Percentiles rank a stretch among this genome's conserved stretches.
Conservation (phyloP, 2,888 invertebrate species). For the Beris morrisii region DNA sequence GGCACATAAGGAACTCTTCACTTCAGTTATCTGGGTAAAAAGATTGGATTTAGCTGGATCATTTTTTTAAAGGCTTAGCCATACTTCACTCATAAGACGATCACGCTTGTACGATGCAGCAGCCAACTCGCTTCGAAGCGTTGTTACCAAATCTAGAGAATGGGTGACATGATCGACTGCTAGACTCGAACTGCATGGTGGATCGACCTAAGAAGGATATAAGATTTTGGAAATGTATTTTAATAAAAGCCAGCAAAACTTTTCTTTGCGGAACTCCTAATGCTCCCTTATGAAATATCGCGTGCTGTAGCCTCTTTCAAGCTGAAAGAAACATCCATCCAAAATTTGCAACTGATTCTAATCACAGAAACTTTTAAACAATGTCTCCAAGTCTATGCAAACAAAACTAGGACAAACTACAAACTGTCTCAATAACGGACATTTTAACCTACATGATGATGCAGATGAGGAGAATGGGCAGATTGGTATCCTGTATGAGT, state of each 20-base stretch:
- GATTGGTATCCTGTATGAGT: neutral
- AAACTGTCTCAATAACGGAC: neutral
- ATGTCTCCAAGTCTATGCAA: neutral
- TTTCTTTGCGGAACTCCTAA: too few relatives aligned
- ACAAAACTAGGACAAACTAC: neutral
- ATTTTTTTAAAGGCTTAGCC: neutral
- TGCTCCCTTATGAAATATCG: too few relatives aligned
- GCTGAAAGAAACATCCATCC: too few relatives aligned
- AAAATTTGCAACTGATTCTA: neutral
- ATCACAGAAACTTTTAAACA: neutral
- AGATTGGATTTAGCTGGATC: neutral
- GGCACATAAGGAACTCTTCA: constrained; percentile 69
- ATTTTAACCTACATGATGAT: constrained; percentile 49
- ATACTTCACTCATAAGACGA: constrained; percentile 73
- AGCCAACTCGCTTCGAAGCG: constrained; percentile 80
- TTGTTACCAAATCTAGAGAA: constrained; percentile 70
- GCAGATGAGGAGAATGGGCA: constrained; percentile 48
- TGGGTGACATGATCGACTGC: constrained; percentile 43
- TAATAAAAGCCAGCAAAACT: too few relatives aligned
- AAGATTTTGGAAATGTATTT: neutral
- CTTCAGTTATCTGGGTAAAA: constrained; percentile 64
- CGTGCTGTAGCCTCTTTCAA: too few relatives aligned
- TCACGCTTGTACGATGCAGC: constrained; percentile 83
- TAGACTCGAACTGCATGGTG: constrained; percentile 45
- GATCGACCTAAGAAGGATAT: constrained; percentile 41